Conservation (phyloP, 1,140 invertebrate genomes). For the Atta cephalotes region DNA sequence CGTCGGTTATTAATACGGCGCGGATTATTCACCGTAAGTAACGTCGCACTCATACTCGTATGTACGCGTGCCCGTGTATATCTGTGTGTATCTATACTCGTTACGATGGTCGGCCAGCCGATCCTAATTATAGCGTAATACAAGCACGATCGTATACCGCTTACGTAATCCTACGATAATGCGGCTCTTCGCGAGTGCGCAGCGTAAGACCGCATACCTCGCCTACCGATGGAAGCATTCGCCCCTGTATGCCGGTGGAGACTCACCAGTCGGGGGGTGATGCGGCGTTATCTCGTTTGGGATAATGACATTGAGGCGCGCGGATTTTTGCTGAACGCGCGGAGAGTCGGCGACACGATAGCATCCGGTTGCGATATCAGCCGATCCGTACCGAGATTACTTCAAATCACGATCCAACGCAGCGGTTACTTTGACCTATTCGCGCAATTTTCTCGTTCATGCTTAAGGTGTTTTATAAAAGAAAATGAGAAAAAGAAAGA, state of each 20-base stretch:
- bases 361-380: constrained; percentile 13
- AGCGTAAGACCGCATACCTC: constrained; percentile 73
- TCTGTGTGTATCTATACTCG: neutral
- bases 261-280: constrained; percentile 46
- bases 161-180: constrained; percentile 81
- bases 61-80: neutral
- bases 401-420: neutral
- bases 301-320: constrained; percentile 67
- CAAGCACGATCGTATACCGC: constrained; percentile 75
- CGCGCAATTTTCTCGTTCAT: neutral
- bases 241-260: constrained; percentile 33
- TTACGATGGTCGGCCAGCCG: constrained; percentile 67
- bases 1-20: constrained; percentile 74
- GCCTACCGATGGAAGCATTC: constrained; percentile 71
- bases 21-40: constrained; percentile 71
- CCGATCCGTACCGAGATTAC: constrained; percentile 1
- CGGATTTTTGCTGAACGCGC: constrained; percentile 15
- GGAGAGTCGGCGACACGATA: constrained; percentile 12
- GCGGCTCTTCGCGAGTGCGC: constrained; percentile 66
- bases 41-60: constrained; percentile 22
- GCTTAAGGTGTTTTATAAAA: neutral
- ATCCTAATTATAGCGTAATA: constrained; percentile 82
- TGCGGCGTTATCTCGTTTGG: constrained; percentile 65
- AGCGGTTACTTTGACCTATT: neutral
- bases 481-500: no score